Percentiles rank a stretch among this genome's conserved stretches.
Conservation (phyloP, 2,113 vertebrate species). For the Notechis scutatus region DNA sequence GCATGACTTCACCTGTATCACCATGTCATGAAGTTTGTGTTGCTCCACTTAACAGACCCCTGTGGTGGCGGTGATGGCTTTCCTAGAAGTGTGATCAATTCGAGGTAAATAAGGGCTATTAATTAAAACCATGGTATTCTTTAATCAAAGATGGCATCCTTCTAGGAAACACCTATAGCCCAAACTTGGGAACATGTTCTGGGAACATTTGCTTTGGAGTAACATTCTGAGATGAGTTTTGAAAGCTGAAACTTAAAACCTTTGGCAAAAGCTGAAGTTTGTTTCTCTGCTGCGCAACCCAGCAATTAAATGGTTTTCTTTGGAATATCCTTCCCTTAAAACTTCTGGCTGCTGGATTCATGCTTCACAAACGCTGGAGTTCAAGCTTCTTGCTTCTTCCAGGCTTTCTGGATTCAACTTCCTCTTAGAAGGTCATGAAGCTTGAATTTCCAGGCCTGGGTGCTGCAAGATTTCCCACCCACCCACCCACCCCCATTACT, state of each 20-base stretch:
- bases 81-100: background rate
- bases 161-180: background rate
- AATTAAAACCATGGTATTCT: background rate
- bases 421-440: background rate
- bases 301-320: background rate
- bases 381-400: background rate
- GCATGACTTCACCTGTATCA: background rate
- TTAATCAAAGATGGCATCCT: background rate
- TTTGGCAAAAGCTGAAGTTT: background rate
- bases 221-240: background rate
- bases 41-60: background rate
- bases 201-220: background rate
- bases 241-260: background rate
- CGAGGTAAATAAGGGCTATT: background rate
- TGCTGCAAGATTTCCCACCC: background rate
- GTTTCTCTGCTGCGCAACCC: background rate
- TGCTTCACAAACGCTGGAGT: background rate
- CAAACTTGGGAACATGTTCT: background rate
- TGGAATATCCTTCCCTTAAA: background rate
- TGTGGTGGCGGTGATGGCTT: background rate
- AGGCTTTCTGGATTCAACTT: background rate
- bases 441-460: fast-evolving
- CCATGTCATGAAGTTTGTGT: background rate
- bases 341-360: background rate
- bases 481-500: fast-evolving